These are phyloP conservation scores for Otocyon megalotis DNA, from an alignment of 2,113 vertebrate genomes.

Conservation along the genomic window DNA sequence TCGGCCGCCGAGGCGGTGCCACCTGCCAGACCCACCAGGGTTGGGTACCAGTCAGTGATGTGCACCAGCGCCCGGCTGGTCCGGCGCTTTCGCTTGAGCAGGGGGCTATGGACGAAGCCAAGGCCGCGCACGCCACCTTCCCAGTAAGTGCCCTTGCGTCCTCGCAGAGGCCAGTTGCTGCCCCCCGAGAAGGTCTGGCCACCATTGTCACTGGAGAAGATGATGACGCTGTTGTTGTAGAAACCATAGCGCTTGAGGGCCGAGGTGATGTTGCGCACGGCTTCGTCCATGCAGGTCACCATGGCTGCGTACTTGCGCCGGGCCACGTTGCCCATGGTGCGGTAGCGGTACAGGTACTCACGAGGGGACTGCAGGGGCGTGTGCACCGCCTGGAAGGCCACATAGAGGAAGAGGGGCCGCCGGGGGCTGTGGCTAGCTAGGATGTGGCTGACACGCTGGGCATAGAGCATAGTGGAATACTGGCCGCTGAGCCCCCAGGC, in stretches of 20 bases:
- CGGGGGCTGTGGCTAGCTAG: constrained; percentile 93
- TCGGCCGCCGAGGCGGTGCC: constrained; percentile 90
- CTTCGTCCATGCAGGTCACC: constrained; percentile 97
- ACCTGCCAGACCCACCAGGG: constrained; percentile 93
- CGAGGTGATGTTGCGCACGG: constrained; percentile 96
- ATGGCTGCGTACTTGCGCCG: constrained; percentile 97
- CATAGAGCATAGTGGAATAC: constrained; percentile 97
- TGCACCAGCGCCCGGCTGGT: constrained; percentile 94
- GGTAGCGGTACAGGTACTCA: constrained; percentile 96
- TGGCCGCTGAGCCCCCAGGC: constrained; percentile 95
- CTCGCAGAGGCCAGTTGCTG: constrained; percentile 97
- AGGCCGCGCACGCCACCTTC: constrained; percentile 96
- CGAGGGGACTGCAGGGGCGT: constrained; percentile 96
- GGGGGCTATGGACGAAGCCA: constrained; percentile 97
- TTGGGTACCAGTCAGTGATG: constrained; percentile 99
- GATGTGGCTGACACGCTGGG: constrained; percentile 94
- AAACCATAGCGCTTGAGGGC: constrained; percentile 96
- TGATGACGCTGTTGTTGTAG: constrained; percentile 95
- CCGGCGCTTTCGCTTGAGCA: constrained; percentile 92
- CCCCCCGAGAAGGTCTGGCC: constrained; percentile 97
- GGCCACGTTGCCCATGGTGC: constrained; percentile 92
- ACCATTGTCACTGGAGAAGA: constrained; percentile 97
- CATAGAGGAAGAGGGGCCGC: constrained; percentile 95
- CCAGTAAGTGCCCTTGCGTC: constrained; percentile 98
- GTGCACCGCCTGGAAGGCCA: constrained; percentile 98